Conservation (phyloP, 2,113 vertebrate species). For the Datnioides undecimradiatus region DNA sequence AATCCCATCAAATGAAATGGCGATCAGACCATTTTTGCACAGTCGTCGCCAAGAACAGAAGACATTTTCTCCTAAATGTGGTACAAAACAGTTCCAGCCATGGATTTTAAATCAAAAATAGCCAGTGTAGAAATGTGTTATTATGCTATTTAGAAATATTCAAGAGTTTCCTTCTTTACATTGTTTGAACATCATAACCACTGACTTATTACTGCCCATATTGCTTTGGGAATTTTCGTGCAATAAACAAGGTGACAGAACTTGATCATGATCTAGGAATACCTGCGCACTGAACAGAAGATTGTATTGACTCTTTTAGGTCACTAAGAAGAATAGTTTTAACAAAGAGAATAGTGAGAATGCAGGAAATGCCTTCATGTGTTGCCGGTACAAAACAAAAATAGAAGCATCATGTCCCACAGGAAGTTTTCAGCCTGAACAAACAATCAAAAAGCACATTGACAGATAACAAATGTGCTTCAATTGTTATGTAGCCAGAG, state of each 20-base stretch:
- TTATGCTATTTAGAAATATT: neutral
- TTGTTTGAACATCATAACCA: neutral
- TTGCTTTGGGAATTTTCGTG: neutral
- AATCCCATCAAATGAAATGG: constrained; percentile 41
- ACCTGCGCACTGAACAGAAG: constrained; percentile 4
- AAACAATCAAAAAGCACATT: constrained; percentile 9
- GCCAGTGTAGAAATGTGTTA: neutral
- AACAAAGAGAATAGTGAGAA: neutral
- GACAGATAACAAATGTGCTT: neutral
- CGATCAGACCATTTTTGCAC: neutral
- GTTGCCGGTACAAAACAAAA: constrained; percentile 25
- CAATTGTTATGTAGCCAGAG: constrained; percentile 8
- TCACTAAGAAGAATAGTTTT: constrained; percentile 30
- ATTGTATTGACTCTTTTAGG: constrained; percentile 40
- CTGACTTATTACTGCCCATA: neutral
- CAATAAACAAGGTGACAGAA: constrained; percentile 2
- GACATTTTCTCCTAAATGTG: neutral
- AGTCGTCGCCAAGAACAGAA: constrained; percentile 3
- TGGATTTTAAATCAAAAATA: neutral
- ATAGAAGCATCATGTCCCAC: neutral
- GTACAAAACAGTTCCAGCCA: neutral
- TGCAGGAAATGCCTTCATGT: constrained; percentile 33
- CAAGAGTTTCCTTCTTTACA: neutral
- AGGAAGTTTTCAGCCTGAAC: neutral
- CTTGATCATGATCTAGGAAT: constrained; percentile 1